Evolutionary conservation across 2,888 invertebrate genomes (phyloP), one percentile per base, ranked within the genome.

Genomic region (Caenorhabditis sp.): DNA sequence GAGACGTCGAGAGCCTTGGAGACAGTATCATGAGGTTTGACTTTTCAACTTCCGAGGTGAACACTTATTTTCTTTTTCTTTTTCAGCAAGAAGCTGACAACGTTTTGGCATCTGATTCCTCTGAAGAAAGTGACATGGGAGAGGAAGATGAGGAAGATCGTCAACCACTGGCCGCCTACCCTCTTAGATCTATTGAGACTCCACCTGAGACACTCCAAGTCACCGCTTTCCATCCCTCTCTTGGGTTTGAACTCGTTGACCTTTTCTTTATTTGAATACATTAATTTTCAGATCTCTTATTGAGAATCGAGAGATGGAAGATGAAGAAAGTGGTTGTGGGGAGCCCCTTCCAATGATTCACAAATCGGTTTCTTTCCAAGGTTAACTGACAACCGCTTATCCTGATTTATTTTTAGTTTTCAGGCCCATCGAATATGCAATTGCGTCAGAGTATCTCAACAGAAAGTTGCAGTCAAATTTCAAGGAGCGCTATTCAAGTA

Each of bases 1-100:
- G 58, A 86, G 87, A 63, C 66, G 91, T n/a, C 74, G 91, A n/a
- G 90, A 91, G 54, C 89, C 91, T 8, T 91, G 91, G 91, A 73
- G 91, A 49, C 85, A 84, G 19, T 89, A 90, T 70, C 87, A 89
- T 76, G 90, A 90, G 64, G 89, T 89, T 14, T 19, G 24, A 16
- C 24, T n/a, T 16, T 6, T 28, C 26, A 19, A n/a, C n/a, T n/a
- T n/a, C n/a, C n/a, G n/a, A n/a, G n/a, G 0, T 26, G 5, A 26
- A 54, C 14, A n/a, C n/a, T n/a, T n/a, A n/a, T n/a, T n/a, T n/a
- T n/a, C n/a, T n/a, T n/a, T 4, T 54, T 14, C 26, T 22, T 7
- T 72, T 79, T 19, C 56, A 85, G 82, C 58, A 73, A 41, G 87
- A 86, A 31, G 64, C 38, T 14, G 85, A 85, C 1, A 38, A 69